A percentile compares a stretch with the other conserved stretches of the same genome.
Evolutionary conservation across 2,113 vertebrate species (phyloP).

Genomic region (Phalacrocorax pelagicus): DNA sequence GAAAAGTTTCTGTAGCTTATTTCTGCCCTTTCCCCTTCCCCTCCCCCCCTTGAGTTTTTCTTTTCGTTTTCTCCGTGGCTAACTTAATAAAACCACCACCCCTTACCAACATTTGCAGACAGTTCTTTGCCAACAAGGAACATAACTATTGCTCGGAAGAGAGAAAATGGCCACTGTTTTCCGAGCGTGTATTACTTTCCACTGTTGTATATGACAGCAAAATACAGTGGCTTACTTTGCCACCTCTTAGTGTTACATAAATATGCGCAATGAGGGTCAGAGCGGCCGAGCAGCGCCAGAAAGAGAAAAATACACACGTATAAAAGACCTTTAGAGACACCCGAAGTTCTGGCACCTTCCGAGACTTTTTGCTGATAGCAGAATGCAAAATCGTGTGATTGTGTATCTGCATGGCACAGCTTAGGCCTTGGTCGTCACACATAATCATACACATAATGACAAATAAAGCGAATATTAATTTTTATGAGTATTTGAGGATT

Average conservation of each 20-base stretch:
- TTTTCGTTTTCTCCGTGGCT: neutral
- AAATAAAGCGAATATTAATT: neutral
- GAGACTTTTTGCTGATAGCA: neutral
- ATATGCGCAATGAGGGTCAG: neutral
- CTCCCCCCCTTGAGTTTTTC: neutral
- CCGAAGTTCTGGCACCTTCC: neutral
- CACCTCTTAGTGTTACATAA: neutral
- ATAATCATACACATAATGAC: neutral
- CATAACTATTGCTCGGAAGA: neutral
- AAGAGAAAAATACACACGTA: neutral
- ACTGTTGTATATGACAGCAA: neutral
- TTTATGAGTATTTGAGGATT: neutral
- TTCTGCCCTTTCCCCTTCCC: too few relatives aligned
- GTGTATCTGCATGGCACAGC: fast-evolving
- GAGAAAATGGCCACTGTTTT: conserved; percentile 49
- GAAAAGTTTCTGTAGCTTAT: too few relatives aligned
- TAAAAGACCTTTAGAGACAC: neutral
- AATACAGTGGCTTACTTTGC: neutral
- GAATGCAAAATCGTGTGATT: neutral
- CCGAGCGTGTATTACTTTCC: neutral
- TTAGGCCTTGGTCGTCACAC: neutral
- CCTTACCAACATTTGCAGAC: neutral
- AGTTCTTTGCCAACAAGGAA: neutral
- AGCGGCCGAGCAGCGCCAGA: fast-evolving
- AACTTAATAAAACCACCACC: neutral